Conservation (phyloP, 64 coral and sea anemone genomes). For the Acropora tenuis region DNA sequence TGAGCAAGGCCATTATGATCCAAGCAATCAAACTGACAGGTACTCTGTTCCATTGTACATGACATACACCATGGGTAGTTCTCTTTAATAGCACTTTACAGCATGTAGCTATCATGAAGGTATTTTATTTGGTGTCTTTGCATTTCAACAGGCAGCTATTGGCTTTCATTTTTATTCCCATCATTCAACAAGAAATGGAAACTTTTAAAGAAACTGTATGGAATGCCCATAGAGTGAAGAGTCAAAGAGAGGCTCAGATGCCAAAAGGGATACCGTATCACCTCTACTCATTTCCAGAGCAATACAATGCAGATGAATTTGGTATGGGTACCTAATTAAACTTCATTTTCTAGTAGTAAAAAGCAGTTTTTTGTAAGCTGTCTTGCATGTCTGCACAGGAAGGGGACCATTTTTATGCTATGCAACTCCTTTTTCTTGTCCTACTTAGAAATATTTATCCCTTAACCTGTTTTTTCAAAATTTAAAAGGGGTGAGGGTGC, state of each 20-base stretch:
- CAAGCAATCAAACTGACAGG: conserved; percentile 39
- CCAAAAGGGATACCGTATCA: conserved; percentile 59
- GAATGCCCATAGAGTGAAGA: conserved; percentile 56
- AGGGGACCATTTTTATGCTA: too few relatives aligned
- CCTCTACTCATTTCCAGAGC: conserved; percentile 49
- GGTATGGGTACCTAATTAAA: conserved; percentile 1
- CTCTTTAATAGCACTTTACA: neutral
- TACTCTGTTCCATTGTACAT: neutral
- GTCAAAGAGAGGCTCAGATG: conserved; percentile 48
- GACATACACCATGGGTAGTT: conserved; percentile 6
- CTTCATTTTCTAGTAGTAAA: too few relatives aligned
- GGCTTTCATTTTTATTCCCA: conserved; percentile 63
- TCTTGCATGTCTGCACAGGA: too few relatives aligned
- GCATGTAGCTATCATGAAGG: too few relatives aligned
- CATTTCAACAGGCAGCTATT: conserved; percentile 40
- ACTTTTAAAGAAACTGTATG: conserved; percentile 64
- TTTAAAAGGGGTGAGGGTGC: too few relatives aligned
- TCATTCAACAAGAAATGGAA: conserved; percentile 51
- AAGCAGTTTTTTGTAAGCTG: too few relatives aligned
- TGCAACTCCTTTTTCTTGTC: too few relatives aligned
- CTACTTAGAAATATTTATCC: too few relatives aligned
- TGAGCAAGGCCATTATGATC: conserved; percentile 60
- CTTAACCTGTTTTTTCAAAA: too few relatives aligned
- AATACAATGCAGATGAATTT: conserved; percentile 58
- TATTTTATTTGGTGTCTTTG: neutral